Percentiles rank a stretch among this genome's conserved stretches.
These are phyloP conservation scores for Antheraea assamensis DNA, from an alignment of 2,888 invertebrate species.

Conservation along the genomic window DNA sequence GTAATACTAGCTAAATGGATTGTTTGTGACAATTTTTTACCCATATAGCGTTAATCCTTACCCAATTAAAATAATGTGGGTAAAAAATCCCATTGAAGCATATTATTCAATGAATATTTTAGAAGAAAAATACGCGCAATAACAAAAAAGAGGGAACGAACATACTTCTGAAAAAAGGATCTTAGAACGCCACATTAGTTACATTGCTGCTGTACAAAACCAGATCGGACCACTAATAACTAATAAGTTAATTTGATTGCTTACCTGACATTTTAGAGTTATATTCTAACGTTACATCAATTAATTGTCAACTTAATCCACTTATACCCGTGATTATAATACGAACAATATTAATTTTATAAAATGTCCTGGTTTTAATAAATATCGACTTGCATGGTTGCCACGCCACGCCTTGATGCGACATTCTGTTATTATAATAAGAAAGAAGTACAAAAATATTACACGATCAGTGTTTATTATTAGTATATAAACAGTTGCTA, in stretches of 20 bases:
- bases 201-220: too few species aligned
- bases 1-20: too few species aligned
- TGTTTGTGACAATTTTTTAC: too few species aligned
- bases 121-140: too few species aligned
- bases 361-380: constrained; percentile 39
- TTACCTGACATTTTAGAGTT: constrained; percentile 19
- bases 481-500: constrained; percentile 51
- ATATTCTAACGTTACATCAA: not conserved
- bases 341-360: not conserved
- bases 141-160: too few species aligned
- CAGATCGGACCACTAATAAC: too few species aligned
- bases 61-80: too few species aligned
- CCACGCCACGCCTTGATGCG: constrained; percentile 71
- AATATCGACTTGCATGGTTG: constrained; percentile 48
- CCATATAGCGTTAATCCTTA: too few species aligned
- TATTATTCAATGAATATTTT: too few species aligned
- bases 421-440: constrained; percentile 62
- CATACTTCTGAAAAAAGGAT: too few species aligned
- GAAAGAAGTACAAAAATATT: constrained; percentile 53
- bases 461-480: constrained; percentile 47
- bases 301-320: not conserved
- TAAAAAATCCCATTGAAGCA: too few species aligned
- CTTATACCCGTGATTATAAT: not conserved
- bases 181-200: too few species aligned
- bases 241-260: not conserved